Evolutionary conservation across 2,797 vertebrate genomes (phyloP), one percentile per base, ranked within the genome.

Genomic region (Thamnophis elegans): DNA sequence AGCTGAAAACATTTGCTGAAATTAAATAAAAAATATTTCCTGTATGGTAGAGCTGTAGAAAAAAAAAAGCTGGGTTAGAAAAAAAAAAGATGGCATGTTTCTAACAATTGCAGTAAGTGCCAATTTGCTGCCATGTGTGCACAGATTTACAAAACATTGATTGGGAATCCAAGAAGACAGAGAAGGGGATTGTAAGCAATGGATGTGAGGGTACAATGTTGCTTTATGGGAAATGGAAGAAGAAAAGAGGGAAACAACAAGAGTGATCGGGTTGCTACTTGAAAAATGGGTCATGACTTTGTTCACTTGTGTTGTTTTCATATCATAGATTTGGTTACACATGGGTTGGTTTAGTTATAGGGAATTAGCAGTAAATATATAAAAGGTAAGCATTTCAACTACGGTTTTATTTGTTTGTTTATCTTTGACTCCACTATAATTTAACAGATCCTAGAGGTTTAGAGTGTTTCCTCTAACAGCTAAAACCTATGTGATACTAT

Each of bases 121-220:
- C 92, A 91, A 54, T 93, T 94, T 92, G 58, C 78, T 94, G 93
- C 91, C 90, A 91, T 55, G 0, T 28, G 59, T 90, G 82, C 56
- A 16, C 93, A 13, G 91, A 68, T 93, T 93, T 95, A 85, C 88
- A 91, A 88, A 94, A 16, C 86, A 91, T 91, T 59, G 9, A n/a
- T 89, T 89, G 89, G 47, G 73, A 92, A 91, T 93, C 90, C 22
- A 86, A 20, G 0, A 7, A 12, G 7, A 51, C 8, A 25, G n/a
- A 0, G 65, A 94, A 53, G 42, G 28, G 12, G 0, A 60, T 87
- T 65, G 94, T 91, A 54, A 68, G 26, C 54, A 90, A 0, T 36
- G 0, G 12, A 89, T 86, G 68, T 53, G 54, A 47, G 54, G 92
- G 8, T 20, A 11, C 5, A 55, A 93, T 91, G 89, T 89, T 89